phyloP scores from a whole-genome alignment of 2,888 invertebrate species.

The Cybosia mesomella region DNA sequence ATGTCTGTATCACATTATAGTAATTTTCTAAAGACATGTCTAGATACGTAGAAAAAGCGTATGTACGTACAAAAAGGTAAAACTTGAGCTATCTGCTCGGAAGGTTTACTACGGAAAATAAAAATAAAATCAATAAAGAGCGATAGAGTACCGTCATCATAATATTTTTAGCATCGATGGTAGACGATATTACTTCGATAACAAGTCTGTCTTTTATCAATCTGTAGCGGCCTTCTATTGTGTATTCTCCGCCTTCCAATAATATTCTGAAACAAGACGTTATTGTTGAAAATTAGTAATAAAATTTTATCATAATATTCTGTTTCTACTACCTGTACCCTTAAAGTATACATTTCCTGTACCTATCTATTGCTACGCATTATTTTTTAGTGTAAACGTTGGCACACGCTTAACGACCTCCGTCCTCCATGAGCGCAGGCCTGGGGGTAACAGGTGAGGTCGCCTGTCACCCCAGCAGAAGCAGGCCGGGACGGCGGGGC shows the following conservation, averaged over 20 bases:
- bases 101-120: background rate
- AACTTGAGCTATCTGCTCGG: background rate
- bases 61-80: background rate
- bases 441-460: too few relatives aligned
- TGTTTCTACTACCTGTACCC: too few relatives aligned
- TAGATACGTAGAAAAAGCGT: too few relatives aligned
- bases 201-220: conserved; percentile 62
- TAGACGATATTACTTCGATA: conserved; percentile 66
- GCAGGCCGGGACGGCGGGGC: too few relatives aligned
- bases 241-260: conserved; percentile 66
- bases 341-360: too few relatives aligned
- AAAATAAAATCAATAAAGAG: background rate
- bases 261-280: conserved; percentile 60
- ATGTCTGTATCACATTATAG: too few relatives aligned
- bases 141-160: conserved; percentile 62
- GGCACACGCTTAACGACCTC: too few relatives aligned
- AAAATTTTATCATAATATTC: background rate
- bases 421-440: too few relatives aligned
- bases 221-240: conserved; percentile 70
- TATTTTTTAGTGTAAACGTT: too few relatives aligned
- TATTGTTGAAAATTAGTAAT: background rate
- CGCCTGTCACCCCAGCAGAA: too few relatives aligned
- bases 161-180: conserved; percentile 55
- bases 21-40: too few relatives aligned
- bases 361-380: too few relatives aligned